Evolutionary conservation across 2,888 invertebrate genomes (phyloP), one percentile per base, ranked within the genome.

Genomic region (Lasioglossum figueresi): DNA sequence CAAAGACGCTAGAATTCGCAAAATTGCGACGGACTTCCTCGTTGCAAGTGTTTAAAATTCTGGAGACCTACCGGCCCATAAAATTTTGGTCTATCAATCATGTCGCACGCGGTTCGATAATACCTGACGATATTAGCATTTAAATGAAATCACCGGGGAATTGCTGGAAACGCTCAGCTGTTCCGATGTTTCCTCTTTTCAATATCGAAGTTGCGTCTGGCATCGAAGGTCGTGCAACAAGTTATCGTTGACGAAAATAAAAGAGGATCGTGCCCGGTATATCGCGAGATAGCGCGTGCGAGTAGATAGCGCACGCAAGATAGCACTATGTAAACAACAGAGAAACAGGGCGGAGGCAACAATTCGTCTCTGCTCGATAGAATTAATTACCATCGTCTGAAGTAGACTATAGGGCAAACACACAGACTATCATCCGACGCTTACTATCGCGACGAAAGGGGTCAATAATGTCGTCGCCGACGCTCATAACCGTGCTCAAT

Each of bases 401-500:
- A 66, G 27, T 27, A 66, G 12, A 27, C 4, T 27, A 16, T 3
- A 52, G 2, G 23, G 3, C 4, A 23, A 19, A 19, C 34, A 68
- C 63, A 14, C 23, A 19, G 66, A 37, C 52, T 45, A 52, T 37
- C 40, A 34, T 70, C 14, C 12, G 77, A 6, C 52, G 48, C 27
- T 48, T 40, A 16, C 37, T 78, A 78, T 56, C 40, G 52, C 70
- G 31, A 8, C 37, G 48, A 37, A 34, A 66, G 23, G 45, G 76
- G 63, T 76, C 76, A 66, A 66, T 66, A 66, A 76, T 63, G 37
- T 23, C 31, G 66, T 19, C 66, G 40, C n/a, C 31, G 40, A 43
- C 23, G 66, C 23, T 66, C 66, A 45, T 76, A n/a, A 23, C 45
- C 23, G n/a, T 43, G 23, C 27, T 31, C 23, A 66, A 71, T 52